Evolutionary conservation across 2,888 invertebrate genomes (phyloP).

Genomic region (Chrysomela aeneicollis): DNA sequence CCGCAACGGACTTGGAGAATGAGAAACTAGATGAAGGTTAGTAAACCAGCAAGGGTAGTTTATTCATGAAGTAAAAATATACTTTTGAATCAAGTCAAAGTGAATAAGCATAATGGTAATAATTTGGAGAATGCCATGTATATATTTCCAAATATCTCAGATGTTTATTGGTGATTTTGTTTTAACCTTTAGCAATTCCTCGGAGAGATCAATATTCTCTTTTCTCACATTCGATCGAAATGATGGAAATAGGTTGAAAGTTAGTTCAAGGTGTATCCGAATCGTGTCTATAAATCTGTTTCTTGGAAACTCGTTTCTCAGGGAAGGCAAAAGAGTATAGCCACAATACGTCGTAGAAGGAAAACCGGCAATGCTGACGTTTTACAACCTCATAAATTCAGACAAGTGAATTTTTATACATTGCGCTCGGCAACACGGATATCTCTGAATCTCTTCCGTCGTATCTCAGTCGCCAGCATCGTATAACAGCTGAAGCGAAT

Average conservation of each 20-base stretch:
- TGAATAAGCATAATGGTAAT: no score
- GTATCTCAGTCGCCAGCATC: background rate
- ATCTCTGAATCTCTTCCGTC: background rate
- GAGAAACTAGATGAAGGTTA: conserved; percentile 53
- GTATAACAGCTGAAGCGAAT: no score
- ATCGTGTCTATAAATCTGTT: background rate
- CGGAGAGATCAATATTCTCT: no score
- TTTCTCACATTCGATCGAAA: no score
- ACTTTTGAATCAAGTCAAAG: no score
- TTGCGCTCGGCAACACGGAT: conserved; percentile 40
- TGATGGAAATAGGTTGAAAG: background rate
- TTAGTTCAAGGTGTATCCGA: background rate
- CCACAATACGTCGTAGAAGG: conserved; percentile 32
- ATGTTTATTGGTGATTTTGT: no score
- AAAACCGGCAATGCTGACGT: conserved; percentile 30
- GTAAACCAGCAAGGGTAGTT: no score
- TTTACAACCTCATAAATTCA: conserved; percentile 50
- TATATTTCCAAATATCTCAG: no score
- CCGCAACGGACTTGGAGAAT: conserved; percentile 47
- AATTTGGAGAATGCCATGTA: no score
- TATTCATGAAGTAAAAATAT: no score
- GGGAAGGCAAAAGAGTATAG: conserved; percentile 24
- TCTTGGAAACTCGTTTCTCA: conserved; percentile 9
- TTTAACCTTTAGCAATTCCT: no score
- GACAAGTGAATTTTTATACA: conserved; percentile 48